Evolutionary conservation across 2,113 vertebrate genomes (phyloP).

Genomic region (Gobio gobio): DNA sequence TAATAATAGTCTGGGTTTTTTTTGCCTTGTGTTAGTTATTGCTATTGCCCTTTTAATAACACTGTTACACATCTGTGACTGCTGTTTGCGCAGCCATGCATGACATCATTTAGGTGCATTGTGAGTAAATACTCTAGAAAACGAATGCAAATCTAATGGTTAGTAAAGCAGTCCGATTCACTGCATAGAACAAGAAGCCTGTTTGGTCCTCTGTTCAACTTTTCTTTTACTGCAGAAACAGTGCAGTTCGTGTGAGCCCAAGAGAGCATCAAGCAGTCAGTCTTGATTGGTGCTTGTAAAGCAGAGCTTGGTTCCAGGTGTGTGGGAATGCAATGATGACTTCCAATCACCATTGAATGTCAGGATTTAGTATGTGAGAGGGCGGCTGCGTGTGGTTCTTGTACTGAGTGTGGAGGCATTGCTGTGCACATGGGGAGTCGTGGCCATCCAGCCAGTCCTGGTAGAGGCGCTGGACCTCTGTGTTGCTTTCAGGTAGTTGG

Average conservation of each 20-base stretch:
- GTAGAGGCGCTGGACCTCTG: constrained; percentile 82
- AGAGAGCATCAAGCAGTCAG: neutral
- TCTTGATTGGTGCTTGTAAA: neutral
- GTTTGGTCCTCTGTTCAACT: constrained; percentile 5
- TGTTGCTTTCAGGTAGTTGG: constrained; percentile 79
- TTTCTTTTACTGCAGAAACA: neutral
- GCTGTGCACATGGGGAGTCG: constrained; percentile 77
- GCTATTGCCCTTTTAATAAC: constrained; percentile 9
- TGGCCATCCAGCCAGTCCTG: constrained; percentile 89
- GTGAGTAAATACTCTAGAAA: neutral
- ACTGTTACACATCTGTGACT: neutral
- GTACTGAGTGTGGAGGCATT: constrained; percentile 83
- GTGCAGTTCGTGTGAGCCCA: neutral
- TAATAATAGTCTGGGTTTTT: neutral
- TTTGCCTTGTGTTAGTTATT: constrained; percentile 40
- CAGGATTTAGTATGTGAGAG: constrained; percentile 64
- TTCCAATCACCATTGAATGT: constrained; percentile 77
- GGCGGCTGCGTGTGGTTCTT: constrained; percentile 55
- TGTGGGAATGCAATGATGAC: neutral
- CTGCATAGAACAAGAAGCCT: neutral
- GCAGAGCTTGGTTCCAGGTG: neutral
- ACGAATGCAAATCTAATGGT: constrained; percentile 26
- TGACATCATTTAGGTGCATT: constrained; percentile 25
- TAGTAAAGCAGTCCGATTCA: constrained; percentile 8
- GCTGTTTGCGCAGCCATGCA: neutral